phyloP scores from a whole-genome alignment of 2,113 vertebrate genomes.

The Pipa parva region DNA sequence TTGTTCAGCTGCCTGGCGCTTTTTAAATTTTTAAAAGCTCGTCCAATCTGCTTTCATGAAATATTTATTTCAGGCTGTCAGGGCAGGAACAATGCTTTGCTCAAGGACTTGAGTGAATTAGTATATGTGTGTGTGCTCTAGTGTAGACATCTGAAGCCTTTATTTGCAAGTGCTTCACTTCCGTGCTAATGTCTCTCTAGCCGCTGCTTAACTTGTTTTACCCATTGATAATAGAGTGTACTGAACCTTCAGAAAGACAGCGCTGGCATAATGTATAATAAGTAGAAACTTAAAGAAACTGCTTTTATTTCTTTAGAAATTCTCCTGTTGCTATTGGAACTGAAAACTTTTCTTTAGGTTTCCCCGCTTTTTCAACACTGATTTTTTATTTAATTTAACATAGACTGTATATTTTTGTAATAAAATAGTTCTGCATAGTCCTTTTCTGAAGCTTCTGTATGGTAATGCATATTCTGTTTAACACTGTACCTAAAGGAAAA shows the following conservation, averaged over 20 bases:
- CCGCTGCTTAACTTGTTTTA: conserved; percentile 6
- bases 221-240: background rate
- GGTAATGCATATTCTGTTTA: too few relatives aligned
- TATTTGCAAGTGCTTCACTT: conserved; percentile 22
- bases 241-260: background rate
- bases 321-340: too few relatives aligned
- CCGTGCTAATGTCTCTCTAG: conserved; percentile 24
- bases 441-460: too few relatives aligned
- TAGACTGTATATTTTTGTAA: too few relatives aligned
- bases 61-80: conserved; percentile 37
- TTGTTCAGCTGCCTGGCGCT: conserved; percentile 18
- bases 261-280: background rate
- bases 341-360: too few relatives aligned
- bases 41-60: conserved; percentile 33
- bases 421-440: too few relatives aligned
- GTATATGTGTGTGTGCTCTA: conserved; percentile 11
- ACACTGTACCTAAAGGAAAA: too few relatives aligned
- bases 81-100: conserved; percentile 30
- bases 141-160: conserved; percentile 29
- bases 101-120: conserved; percentile 30
- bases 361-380: too few relatives aligned
- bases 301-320: too few relatives aligned
- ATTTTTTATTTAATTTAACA: too few relatives aligned
- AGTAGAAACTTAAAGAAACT: too few relatives aligned
- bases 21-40: conserved; percentile 39